These are phyloP conservation scores for Cosmia pyralina DNA, from an alignment of 2,888 invertebrate genomes.

Conservation along the genomic window DNA sequence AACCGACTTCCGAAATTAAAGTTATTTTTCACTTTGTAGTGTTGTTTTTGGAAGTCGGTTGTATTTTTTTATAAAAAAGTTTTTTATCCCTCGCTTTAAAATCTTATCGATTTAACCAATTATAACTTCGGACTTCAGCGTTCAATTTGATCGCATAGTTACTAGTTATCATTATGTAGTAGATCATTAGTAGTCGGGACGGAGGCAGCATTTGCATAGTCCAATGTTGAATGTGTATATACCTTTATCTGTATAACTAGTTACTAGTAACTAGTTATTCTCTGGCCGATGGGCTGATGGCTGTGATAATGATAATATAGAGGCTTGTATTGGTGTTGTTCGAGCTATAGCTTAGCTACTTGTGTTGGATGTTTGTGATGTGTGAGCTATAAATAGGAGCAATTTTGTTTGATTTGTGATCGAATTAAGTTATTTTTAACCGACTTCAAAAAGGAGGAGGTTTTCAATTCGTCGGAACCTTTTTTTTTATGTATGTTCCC, in stretches of 20 bases:
- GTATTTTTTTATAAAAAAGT: too few relatives aligned
- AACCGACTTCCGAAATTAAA: too few relatives aligned
- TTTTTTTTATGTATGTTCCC: too few relatives aligned
- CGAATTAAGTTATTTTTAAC: not conserved
- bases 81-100: not conserved
- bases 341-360: not conserved
- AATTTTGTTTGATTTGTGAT: not conserved
- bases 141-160: constrained; percentile 22
- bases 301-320: constrained; percentile 28
- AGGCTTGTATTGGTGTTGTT: constrained; percentile 4
- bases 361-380: not conserved
- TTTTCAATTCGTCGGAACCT: too few relatives aligned
- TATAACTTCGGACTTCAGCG: constrained; percentile 27
- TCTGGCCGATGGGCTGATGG: constrained; percentile 5
- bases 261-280: constrained; percentile 23
- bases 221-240: constrained; percentile 44
- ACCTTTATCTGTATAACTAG: constrained; percentile 12
- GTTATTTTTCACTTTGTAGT: too few relatives aligned
- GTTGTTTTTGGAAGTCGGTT: too few relatives aligned
- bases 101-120: constrained; percentile 17
- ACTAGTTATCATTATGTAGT: constrained; percentile 22
- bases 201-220: constrained; percentile 43
- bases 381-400: not conserved
- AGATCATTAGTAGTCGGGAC: constrained; percentile 49
- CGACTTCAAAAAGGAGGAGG: too few relatives aligned